Conservation (phyloP, 2,888 invertebrate genomes). For the Hydropsyche betteni region DNA sequence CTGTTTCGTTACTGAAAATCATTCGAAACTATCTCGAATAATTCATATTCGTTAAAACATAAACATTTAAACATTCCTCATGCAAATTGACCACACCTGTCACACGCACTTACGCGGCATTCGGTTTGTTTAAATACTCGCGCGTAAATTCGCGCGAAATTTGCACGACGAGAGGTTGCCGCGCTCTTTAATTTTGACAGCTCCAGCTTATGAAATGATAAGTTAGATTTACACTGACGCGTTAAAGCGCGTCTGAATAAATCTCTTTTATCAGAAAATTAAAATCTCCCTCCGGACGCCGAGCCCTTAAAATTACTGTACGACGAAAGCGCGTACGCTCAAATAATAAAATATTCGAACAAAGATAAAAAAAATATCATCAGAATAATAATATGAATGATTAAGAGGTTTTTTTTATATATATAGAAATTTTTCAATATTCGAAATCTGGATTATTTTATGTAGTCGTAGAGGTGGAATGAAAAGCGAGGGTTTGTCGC, state of each 20-base stretch:
- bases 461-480: no score
- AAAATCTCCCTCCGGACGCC: slow-evolving; percentile 27
- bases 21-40: no score
- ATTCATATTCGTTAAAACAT: no score
- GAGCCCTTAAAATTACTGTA: neutral
- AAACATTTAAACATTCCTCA: neutral
- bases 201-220: slow-evolving; percentile 38
- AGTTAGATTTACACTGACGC: slow-evolving; percentile 40
- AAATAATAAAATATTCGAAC: no score
- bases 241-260: slow-evolving; percentile 38
- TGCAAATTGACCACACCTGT: neutral
- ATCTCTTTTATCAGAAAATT: slow-evolving; percentile 41
- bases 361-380: no score
- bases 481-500: no score
- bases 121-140: neutral
- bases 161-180: slow-evolving; percentile 17
- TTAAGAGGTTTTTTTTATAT: no score
- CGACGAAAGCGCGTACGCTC: neutral
- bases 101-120: neutral
- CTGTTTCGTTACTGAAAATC: no score
- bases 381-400: no score
- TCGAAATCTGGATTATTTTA: no score
- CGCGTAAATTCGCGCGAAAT: neutral
- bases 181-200: slow-evolving; percentile 39
- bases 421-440: no score